These are phyloP conservation scores for Bufo gargarizans DNA, from an alignment of 2,113 vertebrate species.

Conservation along the genomic window DNA sequence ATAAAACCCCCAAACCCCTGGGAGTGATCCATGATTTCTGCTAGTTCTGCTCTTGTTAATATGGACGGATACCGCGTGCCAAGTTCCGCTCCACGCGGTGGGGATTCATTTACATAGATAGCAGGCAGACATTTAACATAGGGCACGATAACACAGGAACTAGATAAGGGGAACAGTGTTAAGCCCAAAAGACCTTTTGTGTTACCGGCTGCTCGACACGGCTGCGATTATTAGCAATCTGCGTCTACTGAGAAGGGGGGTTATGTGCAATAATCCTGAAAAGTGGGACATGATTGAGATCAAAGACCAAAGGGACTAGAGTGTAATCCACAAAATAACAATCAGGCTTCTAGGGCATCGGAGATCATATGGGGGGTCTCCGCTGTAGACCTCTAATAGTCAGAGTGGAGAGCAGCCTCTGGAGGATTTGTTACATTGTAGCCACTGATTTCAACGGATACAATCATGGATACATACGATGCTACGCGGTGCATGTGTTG, in stretches of 20 bases:
- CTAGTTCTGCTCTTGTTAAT: not conserved
- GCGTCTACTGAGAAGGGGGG: not conserved
- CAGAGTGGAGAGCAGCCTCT: too few species aligned
- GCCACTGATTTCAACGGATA: too few species aligned
- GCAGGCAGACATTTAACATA: slow-evolving; percentile 46
- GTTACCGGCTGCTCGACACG: not conserved
- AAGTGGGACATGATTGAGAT: not conserved
- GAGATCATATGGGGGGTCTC: not conserved
- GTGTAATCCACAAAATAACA: not conserved
- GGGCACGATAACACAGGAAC: slow-evolving; percentile 22
- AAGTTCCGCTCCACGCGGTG: not conserved
- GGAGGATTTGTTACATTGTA: too few species aligned
- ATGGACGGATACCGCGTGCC: not conserved
- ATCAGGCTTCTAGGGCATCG: not conserved
- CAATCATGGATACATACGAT: too few species aligned
- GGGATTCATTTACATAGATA: slow-evolving; percentile 45
- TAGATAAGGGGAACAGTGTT: slow-evolving; percentile 26
- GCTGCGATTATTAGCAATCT: slow-evolving; percentile 15
- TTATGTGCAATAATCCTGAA: not conserved
- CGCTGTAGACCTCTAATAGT: too few species aligned
- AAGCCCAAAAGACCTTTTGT: slow-evolving; percentile 1
- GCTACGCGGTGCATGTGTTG: too few species aligned
- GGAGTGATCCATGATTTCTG: not conserved
- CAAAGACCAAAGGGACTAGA: not conserved
- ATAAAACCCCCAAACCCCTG: not conserved